Evolutionary conservation across 2,113 vertebrate species (phyloP).

Genomic region (Osmerus eperlanus): DNA sequence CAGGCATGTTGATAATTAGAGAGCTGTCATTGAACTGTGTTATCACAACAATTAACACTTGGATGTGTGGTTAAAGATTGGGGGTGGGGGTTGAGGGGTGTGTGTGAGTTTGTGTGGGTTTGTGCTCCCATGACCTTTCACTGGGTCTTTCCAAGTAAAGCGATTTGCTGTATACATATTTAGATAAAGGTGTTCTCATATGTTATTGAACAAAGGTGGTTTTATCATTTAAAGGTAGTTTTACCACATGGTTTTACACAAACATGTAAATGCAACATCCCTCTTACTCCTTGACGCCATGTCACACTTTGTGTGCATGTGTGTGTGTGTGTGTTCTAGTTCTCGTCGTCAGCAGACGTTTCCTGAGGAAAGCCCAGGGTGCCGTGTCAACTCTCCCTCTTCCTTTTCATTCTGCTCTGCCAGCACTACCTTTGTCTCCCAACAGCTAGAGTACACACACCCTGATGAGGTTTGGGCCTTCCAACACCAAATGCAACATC

Average conservation of each 20-base stretch:
- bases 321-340: not conserved
- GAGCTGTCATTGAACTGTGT: constrained; percentile 69
- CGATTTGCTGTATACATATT: too few relatives aligned
- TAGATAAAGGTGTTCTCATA: not conserved
- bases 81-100: not conserved
- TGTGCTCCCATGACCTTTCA: constrained; percentile 1
- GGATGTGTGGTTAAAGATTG: constrained; percentile 35
- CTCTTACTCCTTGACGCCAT: not conserved
- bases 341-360: constrained; percentile 28
- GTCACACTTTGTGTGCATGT: not conserved
- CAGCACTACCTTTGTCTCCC: constrained; percentile 1
- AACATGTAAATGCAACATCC: too few relatives aligned
- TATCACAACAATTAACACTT: constrained; percentile 75
- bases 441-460: not conserved
- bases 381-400: constrained; percentile 43
- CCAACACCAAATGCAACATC: too few relatives aligned
- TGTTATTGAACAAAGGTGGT: not conserved
- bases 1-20: constrained; percentile 73
- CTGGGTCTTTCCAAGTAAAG: not conserved
- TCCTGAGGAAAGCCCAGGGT: constrained; percentile 54
- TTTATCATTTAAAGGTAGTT: too few relatives aligned
- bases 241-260: too few relatives aligned
- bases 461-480: too few relatives aligned
- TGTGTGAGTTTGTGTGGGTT: constrained; percentile 26
- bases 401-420: constrained; percentile 27